Conservation (phyloP, 92 coral and sea anemone species). For the Actinernus sp. region DNA sequence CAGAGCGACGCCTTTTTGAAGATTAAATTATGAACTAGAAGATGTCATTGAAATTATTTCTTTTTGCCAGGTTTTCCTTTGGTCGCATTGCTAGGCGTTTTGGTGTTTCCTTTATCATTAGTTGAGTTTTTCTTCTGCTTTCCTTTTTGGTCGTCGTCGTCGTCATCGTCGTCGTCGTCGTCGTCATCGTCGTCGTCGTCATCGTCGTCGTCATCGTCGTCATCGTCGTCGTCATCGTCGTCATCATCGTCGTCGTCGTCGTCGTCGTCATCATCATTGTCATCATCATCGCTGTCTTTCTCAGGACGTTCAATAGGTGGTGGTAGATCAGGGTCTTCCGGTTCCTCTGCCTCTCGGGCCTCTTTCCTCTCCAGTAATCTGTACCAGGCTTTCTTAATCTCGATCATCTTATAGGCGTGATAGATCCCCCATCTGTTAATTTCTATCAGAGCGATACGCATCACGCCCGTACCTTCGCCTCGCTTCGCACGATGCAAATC, state of each 20-base stretch:
- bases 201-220: conserved; percentile 73
- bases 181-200: conserved; percentile 78
- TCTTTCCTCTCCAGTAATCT: conserved; percentile 71
- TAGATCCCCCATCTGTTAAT: conserved; percentile 96
- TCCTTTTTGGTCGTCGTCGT: conserved; percentile 59
- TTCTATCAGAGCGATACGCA: conserved; percentile 81
- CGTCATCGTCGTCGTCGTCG: conserved; percentile 74
- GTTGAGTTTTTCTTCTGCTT: no score
- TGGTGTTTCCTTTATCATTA: no score
- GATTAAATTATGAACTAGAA: no score
- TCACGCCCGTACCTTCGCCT: conserved; percentile 68
- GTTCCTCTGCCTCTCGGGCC: conserved; percentile 70
- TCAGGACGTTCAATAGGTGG: conserved; percentile 31
- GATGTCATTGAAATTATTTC: no score
- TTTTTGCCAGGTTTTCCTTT: conserved; percentile 17
- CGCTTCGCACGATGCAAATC: conserved; percentile 65
- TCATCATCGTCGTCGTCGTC: conserved; percentile 76
- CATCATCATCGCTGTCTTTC: conserved; percentile 68
- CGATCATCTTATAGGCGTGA: conserved; percentile 84
- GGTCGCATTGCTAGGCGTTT: background rate
- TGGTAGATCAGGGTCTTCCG: conserved; percentile 40
- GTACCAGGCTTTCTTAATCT: conserved; percentile 85
- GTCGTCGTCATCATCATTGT: conserved; percentile 66
- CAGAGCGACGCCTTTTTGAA: no score
- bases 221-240: conserved; percentile 78